A percentile compares a stretch with the other conserved stretches of the same genome.
Evolutionary conservation across 2,113 vertebrate species (phyloP).

Genomic region (Cinclus mexicanus): DNA sequence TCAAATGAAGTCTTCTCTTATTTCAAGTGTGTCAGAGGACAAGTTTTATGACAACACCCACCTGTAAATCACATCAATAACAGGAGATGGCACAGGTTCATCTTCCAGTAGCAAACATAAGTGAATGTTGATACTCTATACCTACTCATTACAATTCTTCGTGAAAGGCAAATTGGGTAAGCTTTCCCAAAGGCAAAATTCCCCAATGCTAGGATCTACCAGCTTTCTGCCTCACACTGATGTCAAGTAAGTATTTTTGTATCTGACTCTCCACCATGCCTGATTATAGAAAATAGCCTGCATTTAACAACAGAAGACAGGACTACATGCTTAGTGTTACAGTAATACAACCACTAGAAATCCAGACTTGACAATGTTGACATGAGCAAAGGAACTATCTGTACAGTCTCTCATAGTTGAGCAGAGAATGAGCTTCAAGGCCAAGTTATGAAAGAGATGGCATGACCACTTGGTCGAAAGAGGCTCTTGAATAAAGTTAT

Average conservation of each 20-base stretch:
- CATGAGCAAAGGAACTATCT: background rate
- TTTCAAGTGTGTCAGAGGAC: background rate
- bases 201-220: background rate
- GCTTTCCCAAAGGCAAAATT: background rate
- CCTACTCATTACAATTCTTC: background rate
- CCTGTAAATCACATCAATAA: background rate
- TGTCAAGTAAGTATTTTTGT: background rate
- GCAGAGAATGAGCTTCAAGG: background rate
- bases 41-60: background rate
- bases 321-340: background rate
- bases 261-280: background rate
- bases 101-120: background rate
- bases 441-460: background rate
- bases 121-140: background rate
- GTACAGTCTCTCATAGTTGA: background rate
- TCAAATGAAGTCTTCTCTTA: background rate
- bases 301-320: background rate
- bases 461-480: background rate
- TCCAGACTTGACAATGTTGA: background rate
- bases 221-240: background rate
- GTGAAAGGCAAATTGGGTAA: background rate
- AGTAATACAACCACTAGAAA: background rate
- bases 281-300: background rate
- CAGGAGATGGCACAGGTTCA: background rate
- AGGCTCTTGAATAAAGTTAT: background rate